These are phyloP conservation scores for Eupithecia centaureata DNA, from an alignment of 2,888 invertebrate species.

Conservation along the genomic window DNA sequence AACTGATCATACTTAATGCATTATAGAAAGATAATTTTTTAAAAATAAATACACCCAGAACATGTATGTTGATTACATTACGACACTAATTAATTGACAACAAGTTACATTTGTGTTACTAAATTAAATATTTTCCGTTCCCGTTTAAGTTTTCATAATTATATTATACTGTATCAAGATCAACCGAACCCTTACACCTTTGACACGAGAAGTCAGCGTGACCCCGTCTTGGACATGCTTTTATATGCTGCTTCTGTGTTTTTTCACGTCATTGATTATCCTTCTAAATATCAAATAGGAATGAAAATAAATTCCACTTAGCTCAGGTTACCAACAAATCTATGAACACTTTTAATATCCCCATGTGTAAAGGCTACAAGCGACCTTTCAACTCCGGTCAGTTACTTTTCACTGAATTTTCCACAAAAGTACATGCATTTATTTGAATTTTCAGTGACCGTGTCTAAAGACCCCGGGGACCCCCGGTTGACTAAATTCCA, in stretches of 20 bases:
- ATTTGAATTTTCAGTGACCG: conserved; percentile 75
- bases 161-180: conserved; percentile 56
- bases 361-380: background rate
- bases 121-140: too few relatives aligned
- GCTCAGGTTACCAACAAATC: background rate
- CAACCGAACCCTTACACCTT: conserved; percentile 39
- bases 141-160: too few relatives aligned
- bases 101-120: too few relatives aligned
- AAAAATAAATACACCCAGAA: too few relatives aligned
- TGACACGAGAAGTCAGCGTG: conserved; percentile 47
- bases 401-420: conserved; percentile 15
- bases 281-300: background rate
- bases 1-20: too few relatives aligned
- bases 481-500: conserved; percentile 77
- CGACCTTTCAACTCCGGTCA: background rate
- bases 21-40: too few relatives aligned
- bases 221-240: conserved; percentile 58
- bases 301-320: background rate
- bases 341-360: background rate
- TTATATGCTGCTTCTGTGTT: background rate
- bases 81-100: too few relatives aligned
- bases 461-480: conserved; percentile 68
- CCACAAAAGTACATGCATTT: conserved; percentile 47
- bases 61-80: too few relatives aligned
- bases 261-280: conserved; percentile 7